Conservation (phyloP, 2,888 invertebrate species). For the Drosophila testacea region DNA sequence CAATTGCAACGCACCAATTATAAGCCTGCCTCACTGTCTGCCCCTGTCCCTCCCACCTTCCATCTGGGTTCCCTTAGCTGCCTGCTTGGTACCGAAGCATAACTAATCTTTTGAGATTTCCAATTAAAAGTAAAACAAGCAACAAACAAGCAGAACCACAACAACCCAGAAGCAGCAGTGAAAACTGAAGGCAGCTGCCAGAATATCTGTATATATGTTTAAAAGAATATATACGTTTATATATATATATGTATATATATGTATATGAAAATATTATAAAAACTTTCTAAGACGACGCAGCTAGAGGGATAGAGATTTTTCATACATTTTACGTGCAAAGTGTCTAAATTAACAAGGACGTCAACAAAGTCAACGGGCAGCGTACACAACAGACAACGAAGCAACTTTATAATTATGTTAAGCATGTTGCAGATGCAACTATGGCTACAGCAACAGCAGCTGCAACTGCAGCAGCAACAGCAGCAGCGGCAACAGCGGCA, state of each 20-base stretch:
- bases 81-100: slow-evolving; percentile 78
- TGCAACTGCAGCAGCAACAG: not conserved
- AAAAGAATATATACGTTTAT: not conserved
- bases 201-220: slow-evolving; percentile 3
- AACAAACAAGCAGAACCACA: slow-evolving; percentile 48
- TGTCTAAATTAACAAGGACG: slow-evolving; percentile 81
- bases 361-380: slow-evolving; percentile 62
- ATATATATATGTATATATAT: slow-evolving; percentile 8
- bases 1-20: slow-evolving; percentile 81
- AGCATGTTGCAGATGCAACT: slow-evolving; percentile 66
- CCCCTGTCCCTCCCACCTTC: not conserved
- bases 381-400: slow-evolving; percentile 7
- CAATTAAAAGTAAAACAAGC: slow-evolving; percentile 80
- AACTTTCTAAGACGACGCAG: slow-evolving; percentile 37
- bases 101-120: slow-evolving; percentile 82
- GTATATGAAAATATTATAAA: slow-evolving; percentile 9
- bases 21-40: slow-evolving; percentile 53
- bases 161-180: slow-evolving; percentile 22
- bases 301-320: slow-evolving; percentile 40
- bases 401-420: slow-evolving; percentile 81
- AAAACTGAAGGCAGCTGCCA: slow-evolving; percentile 25
- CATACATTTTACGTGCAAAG: slow-evolving; percentile 80
- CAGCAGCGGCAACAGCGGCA: slow-evolving; percentile 38
- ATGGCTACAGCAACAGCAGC: slow-evolving; percentile 8
- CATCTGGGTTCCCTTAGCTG: slow-evolving; percentile 1